Base-by-base conservation (phyloP, 37 sponge, comb jelly and placozoan genomes). In the Chondrilla cf. caribensis region DNA sequence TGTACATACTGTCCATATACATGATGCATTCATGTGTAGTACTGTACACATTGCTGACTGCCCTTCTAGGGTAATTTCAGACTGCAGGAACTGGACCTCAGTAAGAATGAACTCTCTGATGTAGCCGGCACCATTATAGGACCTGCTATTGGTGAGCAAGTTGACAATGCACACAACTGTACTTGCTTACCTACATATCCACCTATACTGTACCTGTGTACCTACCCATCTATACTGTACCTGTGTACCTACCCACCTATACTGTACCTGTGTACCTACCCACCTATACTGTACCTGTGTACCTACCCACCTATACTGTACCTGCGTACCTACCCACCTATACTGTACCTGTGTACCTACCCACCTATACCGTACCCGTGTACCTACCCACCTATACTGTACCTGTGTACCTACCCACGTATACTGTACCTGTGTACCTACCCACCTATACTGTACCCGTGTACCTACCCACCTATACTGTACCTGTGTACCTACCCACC, bases 81-180 rank as follows among this genome's bases (percentile, higher is more conserved):
- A 15, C 67, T 97, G 31, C 88, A 87, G 38, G 71, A 89, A 32
- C 64, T 98, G 58, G 89, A 98, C 62, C 76, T 98, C 78, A 98
- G 99, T 70, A 88, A 91, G 79, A 98, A 98, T 84, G 81, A 94
- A 33, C 81, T 98, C 32, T 88, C 88, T 24, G 96, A 96, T 60
- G 87, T 58, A 70, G 89, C 88, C 31, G 99, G 99, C 38, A 35
- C 36, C 7, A 58, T 91, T 6, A 58, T 98, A 5, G 99, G 99
- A 58, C 91, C 96, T 24, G 92, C 99, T 39, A 78, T 98, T 26
- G 96, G 94, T 90, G 37, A 28, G 83, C 86, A 18, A 5, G n/a
- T n/a, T n/a, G n/a, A n/a, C n/a, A n/a, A n/a, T n/a, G n/a, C n/a
- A n/a, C n/a, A n/a, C n/a, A 8, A n/a, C 0, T 70, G 26, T 33